Evolutionary conservation across 2,797 vertebrate genomes (phyloP).

Genomic region (Loriculus beryllinus): DNA sequence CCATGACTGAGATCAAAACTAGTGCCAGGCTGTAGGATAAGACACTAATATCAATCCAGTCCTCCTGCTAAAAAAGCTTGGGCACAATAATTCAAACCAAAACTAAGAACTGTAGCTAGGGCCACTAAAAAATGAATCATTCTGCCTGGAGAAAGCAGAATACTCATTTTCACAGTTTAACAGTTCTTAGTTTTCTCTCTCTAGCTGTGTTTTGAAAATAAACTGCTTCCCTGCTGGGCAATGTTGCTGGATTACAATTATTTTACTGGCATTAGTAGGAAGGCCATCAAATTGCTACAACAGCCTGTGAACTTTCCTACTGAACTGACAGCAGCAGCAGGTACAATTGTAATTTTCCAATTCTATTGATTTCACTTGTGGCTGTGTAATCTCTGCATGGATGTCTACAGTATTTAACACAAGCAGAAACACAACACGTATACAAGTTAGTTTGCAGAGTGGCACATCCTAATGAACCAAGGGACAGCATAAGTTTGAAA

Average conservation of each 20-base stretch:
- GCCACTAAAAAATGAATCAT: not conserved
- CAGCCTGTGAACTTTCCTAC: not conserved
- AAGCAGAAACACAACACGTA: not conserved
- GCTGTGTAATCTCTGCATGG: not conserved
- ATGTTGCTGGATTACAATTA: constrained; percentile 37
- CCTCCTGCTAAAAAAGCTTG: not conserved
- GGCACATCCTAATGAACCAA: not conserved
- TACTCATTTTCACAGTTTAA: not conserved
- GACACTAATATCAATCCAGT: not conserved
- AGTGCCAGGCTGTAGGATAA: not conserved
- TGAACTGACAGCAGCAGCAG: not conserved
- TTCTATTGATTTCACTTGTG: not conserved
- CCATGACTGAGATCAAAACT: not conserved
- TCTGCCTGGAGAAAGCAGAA: not conserved
- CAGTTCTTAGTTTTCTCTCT: not conserved
- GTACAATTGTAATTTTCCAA: not conserved
- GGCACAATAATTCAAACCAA: constrained; percentile 7
- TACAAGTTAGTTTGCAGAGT: not conserved
- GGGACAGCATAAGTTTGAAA: not conserved
- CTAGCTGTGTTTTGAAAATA: constrained; percentile 31
- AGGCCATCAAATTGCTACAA: not conserved
- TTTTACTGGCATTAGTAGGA: not conserved
- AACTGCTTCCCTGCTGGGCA: constrained; percentile 56
- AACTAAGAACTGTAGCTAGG: not conserved
- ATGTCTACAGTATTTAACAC: not conserved